Base-by-base conservation (phyloP, 1,140 invertebrate species). In the Lerema accius region DNA sequence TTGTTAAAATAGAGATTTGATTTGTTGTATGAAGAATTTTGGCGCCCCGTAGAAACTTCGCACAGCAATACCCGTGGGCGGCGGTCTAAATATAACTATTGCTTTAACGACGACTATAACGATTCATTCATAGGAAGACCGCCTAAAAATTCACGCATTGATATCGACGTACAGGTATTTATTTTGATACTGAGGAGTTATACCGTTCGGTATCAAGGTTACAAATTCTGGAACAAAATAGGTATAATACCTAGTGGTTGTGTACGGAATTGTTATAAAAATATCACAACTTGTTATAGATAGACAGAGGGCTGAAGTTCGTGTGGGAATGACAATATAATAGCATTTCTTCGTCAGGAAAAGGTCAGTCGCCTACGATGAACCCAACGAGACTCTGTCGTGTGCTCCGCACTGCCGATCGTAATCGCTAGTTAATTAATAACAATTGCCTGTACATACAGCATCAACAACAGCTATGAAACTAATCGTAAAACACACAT, bases 321-420 rank as follows among this genome's bases (percentile, higher is more conserved):
- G 72, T 80, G 78, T 86, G 81, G 78, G 80, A 82, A 84, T 83
- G 80, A 80, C 71, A 82, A 76, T 78, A 82, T 80, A 86, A 83
- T 80, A 79, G 73, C 67, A 82, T 84, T 84, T 76, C 70, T 82
- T 64, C 59, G 53, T 56, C 67, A 76, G 65, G 63, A 71, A 86
- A 86, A 83, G 84, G 80, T 86, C 82, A 84, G 63, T 72, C 72
- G 61, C 73, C 68, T 64, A 69, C 50, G 49, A 56, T 76, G 71
- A 80, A 74, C 76, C 60, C 66, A 66, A 48, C 51, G 13, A 56
- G 69, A 58, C 49, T 62, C n/a, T n/a, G n/a, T 63, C 63, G 50
- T 65, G 46, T 61, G 56, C 62, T 42, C 62, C 51, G 48, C 62
- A 65, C 65, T 62, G 40, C 61, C 51, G 71, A 73, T 73, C 40